Evolutionary conservation across 2,888 invertebrate genomes (phyloP), one percentile per base, ranked within the genome.

Genomic region (Lepetodrilus schrolli): DNA sequence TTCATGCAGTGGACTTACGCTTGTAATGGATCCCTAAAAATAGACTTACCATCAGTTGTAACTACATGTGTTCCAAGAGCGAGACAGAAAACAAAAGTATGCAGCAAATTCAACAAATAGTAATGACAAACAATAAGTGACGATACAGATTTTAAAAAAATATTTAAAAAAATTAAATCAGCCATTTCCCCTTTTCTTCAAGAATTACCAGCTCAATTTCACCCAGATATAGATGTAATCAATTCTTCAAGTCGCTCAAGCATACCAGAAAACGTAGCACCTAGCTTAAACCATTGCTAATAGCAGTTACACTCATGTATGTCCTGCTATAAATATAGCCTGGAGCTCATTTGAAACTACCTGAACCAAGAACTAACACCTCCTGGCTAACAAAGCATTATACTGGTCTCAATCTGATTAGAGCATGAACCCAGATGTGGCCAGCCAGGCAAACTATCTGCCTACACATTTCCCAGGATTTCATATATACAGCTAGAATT

Each of bases 341-440:
- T 58, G 58, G 58, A 58, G 58, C 58, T 30, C 13, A 30, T 58
- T 58, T 13, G 58, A 17, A 48, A 34, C 58, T 58, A 58, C 58
- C 58, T 58, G 58, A 8, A 30, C 30, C 58, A 58, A 58, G 17
- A 58, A 58, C 34, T 58, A 10, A 58, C 58, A 58, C 58, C 58
- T 58, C n/a, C 34, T 30, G 17, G 34, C 26, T 58, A 58, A 30
- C 58, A 58, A 30, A 26, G 58, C 58, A 30, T 34, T 58, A 34
- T 58, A 34, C 13, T 30, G 30, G 58, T 30, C 2, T 58, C 17
- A 17, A 26, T 34, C 58, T 58, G 58, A 58, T 30, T 58, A n/a
- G 34, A 30, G 26, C 30, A 48, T 20, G 21, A 4, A 48, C n/a
- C 48, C 2, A 8, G 21, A 48, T 17, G n/a, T 30, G 30, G 58